Evolutionary conservation across 2,797 vertebrate species (phyloP).

Genomic region (Myiothlypis coronata): DNA sequence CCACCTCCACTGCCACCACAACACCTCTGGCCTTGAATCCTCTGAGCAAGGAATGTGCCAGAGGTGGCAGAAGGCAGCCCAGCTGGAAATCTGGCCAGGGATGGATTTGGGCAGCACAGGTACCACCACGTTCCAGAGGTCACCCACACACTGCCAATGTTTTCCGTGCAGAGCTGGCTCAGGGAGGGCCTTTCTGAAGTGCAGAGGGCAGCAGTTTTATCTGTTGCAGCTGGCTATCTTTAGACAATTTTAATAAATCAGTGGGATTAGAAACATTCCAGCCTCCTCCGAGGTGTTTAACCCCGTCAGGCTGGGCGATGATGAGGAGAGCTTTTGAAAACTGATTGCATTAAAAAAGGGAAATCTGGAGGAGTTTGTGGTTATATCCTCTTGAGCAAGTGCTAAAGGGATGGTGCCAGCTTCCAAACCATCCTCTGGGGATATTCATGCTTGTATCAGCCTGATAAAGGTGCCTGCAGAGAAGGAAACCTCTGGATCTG

Average conservation of each 20-base stretch:
- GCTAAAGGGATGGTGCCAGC: neutral
- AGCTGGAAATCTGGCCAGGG: neutral
- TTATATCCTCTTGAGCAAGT: neutral
- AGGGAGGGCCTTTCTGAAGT: constrained; percentile 32
- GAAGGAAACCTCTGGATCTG: neutral
- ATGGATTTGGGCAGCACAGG: neutral
- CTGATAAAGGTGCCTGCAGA: neutral
- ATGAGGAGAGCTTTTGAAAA: constrained; percentile 34
- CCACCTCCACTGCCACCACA: neutral
- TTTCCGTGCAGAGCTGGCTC: neutral
- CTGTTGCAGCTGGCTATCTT: constrained; percentile 62
- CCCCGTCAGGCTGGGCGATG: neutral
- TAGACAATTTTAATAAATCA: constrained; percentile 70
- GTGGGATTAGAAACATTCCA: constrained; percentile 55
- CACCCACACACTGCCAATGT: neutral
- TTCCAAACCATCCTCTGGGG: neutral
- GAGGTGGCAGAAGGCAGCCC: neutral
- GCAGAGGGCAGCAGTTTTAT: constrained; percentile 58
- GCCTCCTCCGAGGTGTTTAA: constrained; percentile 24
- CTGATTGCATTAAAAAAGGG: neutral
- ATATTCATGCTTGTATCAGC: neutral
- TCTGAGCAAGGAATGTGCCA: neutral
- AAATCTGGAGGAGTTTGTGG: neutral
- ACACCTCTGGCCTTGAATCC: neutral
- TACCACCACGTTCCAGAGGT: neutral